Percentiles rank a stretch among this genome's conserved stretches.
Conservation (phyloP, 2,113 vertebrate species). For the Pleuronectes platessa region DNA sequence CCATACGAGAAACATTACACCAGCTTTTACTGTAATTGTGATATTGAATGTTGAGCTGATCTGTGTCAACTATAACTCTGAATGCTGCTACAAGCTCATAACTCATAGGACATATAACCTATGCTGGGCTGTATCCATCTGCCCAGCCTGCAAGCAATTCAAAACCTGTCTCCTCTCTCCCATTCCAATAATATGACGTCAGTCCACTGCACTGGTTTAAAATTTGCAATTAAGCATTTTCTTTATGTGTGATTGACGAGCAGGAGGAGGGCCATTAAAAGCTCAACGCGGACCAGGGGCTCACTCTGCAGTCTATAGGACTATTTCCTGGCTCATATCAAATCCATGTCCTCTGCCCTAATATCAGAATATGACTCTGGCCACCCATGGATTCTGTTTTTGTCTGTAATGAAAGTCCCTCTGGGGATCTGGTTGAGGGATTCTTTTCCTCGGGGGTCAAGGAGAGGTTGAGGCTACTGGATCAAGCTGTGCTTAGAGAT, state of each 20-base stretch:
- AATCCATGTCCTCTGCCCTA: conserved; percentile 73
- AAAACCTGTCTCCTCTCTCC: conserved; percentile 66
- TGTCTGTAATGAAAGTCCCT: conserved; percentile 78
- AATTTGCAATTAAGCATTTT: conserved; percentile 80
- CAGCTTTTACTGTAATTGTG: conserved; percentile 82
- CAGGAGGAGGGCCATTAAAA: conserved; percentile 68
- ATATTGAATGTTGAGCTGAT: conserved; percentile 79
- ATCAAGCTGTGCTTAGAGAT: conserved; percentile 67
- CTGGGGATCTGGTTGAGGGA: conserved; percentile 70
- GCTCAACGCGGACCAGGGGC: conserved; percentile 52
- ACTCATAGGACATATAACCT: conserved; percentile 73
- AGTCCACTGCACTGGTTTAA: conserved; percentile 59
- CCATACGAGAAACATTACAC: conserved; percentile 78
- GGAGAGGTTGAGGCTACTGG: conserved; percentile 75
- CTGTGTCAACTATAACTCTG: conserved; percentile 80
- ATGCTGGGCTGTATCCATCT: conserved; percentile 67
- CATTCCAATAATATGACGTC: conserved; percentile 74
- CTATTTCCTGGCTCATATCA: conserved; percentile 73
- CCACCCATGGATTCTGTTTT: conserved; percentile 77
- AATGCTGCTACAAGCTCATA: conserved; percentile 70
- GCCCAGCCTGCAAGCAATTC: conserved; percentile 59
- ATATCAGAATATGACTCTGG: conserved; percentile 76
- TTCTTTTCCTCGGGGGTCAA: conserved; percentile 79
- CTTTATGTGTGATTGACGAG: conserved; percentile 76
- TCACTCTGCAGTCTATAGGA: conserved; percentile 59